Conservation (phyloP, 2,888 invertebrate genomes). For the Papilio demoleus region DNA sequence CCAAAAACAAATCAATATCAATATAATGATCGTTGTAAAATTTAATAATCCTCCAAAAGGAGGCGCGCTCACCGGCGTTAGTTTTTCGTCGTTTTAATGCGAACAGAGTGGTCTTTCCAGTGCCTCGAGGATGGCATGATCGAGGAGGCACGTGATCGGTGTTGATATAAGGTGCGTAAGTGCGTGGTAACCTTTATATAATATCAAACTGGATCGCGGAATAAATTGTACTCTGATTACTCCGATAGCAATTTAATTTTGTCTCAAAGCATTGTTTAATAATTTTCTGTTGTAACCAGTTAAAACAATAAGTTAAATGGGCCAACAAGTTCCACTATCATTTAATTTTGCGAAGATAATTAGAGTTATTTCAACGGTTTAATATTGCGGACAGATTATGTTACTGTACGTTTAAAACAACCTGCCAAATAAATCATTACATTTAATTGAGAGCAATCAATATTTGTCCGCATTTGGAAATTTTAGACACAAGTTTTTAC, state of each 20-base stretch:
- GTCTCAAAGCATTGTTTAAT: conserved; percentile 21
- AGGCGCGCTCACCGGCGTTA: no score
- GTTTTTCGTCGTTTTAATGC: no score
- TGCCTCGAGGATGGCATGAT: no score
- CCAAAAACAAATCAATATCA: no score
- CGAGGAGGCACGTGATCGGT: no score
- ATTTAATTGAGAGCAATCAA: conserved; percentile 10
- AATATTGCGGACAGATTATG: conserved; percentile 21
- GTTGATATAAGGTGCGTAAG: background rate
- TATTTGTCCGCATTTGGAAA: conserved; percentile 1
- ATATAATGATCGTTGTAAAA: no score
- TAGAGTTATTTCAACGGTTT: conserved; percentile 1
- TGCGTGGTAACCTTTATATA: conserved; percentile 13
- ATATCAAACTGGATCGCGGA: conserved; percentile 32
- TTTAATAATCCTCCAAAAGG: no score
- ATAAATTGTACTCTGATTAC: conserved; percentile 30
- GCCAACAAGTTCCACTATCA: background rate
- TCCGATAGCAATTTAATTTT: conserved; percentile 26
- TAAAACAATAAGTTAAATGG: conserved; percentile 30
- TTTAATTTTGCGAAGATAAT: conserved; percentile 25
- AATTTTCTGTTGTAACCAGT: conserved; percentile 25
- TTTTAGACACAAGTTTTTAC: background rate
- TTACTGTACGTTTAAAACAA: background rate
- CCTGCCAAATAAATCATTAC: conserved; percentile 8
- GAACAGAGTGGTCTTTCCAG: no score